Evolutionary conservation across 1,140 invertebrate species (phyloP).

Genomic region (Periplaneta americana): DNA sequence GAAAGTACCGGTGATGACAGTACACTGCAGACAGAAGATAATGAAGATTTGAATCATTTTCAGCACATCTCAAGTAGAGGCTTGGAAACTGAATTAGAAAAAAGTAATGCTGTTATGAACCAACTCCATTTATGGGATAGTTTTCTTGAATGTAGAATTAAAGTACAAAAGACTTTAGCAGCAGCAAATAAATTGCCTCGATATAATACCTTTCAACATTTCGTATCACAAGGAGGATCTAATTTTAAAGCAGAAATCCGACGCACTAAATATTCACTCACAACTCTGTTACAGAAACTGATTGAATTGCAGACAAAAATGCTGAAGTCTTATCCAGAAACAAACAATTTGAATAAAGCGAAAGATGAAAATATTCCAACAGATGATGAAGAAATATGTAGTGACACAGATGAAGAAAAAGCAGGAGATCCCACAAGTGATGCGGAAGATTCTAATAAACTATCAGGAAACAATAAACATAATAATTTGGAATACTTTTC

Average conservation of each 20-base stretch:
- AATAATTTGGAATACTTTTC: conserved; percentile 49
- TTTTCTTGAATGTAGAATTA: conserved; percentile 75
- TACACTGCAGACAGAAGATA: conserved; percentile 23
- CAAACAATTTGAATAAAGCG: conserved; percentile 39
- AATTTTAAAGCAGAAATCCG: conserved; percentile 47
- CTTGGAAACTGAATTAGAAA: conserved; percentile 59
- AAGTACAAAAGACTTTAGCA: conserved; percentile 71
- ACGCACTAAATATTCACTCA: conserved; percentile 46
- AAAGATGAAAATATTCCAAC: conserved; percentile 40
- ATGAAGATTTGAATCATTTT: conserved; percentile 36
- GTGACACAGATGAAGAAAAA: conserved; percentile 27
- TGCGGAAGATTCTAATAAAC: neutral
- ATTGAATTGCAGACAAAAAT: conserved; percentile 45
- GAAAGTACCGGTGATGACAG: conserved; percentile 29
- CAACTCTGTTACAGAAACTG: conserved; percentile 57
- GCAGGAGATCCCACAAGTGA: neutral
- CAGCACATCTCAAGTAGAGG: conserved; percentile 49
- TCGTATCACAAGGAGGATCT: conserved; percentile 38
- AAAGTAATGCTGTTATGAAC: conserved; percentile 68
- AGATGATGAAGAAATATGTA: conserved; percentile 38
- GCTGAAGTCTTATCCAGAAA: conserved; percentile 45
- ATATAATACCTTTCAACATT: conserved; percentile 43
- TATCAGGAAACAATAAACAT: neutral
- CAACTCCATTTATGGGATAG: conserved; percentile 78
- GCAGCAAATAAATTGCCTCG: conserved; percentile 73